Percentiles rank a stretch among this genome's conserved stretches.
phyloP scores from a whole-genome alignment of 2,888 invertebrate genomes.

The Pollenia labialis region DNA sequence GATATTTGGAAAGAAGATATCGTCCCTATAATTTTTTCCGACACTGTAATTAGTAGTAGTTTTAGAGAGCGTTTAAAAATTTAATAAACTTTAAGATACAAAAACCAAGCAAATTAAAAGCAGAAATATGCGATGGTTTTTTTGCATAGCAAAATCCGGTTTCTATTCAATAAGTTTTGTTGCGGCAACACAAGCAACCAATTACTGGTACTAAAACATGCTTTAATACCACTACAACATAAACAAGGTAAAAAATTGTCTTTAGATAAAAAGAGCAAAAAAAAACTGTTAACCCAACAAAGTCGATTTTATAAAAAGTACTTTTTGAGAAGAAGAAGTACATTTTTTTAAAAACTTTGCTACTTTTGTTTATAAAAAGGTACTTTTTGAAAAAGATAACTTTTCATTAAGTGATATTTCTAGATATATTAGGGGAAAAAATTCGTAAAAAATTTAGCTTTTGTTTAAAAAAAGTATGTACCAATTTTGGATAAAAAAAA shows the following conservation, averaged over 20 bases:
- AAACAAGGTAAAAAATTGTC: slow-evolving; percentile 37
- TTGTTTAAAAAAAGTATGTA: no score
- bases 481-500: no score
- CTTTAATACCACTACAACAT: slow-evolving; percentile 49
- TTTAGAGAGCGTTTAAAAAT: slow-evolving; percentile 41
- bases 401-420: no score
- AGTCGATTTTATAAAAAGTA: no score
- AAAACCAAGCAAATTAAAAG: slow-evolving; percentile 26
- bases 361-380: no score
- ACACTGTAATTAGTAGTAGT: not conserved
- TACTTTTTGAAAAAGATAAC: no score
- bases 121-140: not conserved
- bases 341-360: no score
- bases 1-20: no score
- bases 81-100: slow-evolving; percentile 22
- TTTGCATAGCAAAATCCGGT: slow-evolving; percentile 65
- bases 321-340: no score
- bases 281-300: slow-evolving; percentile 15
- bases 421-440: no score
- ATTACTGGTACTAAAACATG: slow-evolving; percentile 47
- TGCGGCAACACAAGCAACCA: slow-evolving; percentile 38
- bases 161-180: slow-evolving; percentile 46
- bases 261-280: slow-evolving; percentile 1
- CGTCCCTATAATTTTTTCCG: no score
- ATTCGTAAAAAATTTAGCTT: no score